Evolutionary conservation across 2,113 vertebrate genomes (phyloP).

Genomic region (Podarcis cretensis): DNA sequence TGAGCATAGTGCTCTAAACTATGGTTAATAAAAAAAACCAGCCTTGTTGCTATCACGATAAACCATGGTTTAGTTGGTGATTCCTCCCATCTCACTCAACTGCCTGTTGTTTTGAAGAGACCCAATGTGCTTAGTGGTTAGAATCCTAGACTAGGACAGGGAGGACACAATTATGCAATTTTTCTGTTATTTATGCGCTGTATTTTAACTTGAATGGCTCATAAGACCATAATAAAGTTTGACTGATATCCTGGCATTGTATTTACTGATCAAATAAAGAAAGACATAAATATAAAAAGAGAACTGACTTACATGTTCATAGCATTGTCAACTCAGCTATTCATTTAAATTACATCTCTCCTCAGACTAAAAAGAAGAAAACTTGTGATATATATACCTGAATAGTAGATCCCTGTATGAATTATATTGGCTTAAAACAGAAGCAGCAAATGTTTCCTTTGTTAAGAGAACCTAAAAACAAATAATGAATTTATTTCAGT

Average conservation of each 20-base stretch:
- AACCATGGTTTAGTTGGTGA: too few species aligned
- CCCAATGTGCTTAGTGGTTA: too few species aligned
- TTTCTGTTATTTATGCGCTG: too few species aligned
- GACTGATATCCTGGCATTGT: background rate
- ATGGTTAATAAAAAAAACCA: background rate
- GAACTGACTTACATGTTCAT: background rate
- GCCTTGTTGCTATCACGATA: too few species aligned
- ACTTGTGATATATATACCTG: slow-evolving; percentile 7
- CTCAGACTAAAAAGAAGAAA: background rate
- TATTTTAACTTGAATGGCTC: too few species aligned
- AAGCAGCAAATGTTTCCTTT: background rate
- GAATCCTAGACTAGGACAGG: too few species aligned
- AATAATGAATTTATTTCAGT: background rate
- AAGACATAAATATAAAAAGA: background rate
- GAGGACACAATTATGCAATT: too few species aligned
- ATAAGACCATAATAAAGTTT: too few species aligned
- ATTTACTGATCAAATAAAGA: background rate
- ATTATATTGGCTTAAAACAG: background rate
- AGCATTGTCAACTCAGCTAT: background rate
- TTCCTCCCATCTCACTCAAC: too few species aligned
- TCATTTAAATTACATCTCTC: background rate
- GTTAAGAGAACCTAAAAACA: background rate
- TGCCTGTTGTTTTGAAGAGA: too few species aligned
- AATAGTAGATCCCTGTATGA: slow-evolving; percentile 6
- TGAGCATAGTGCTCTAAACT: background rate